These are phyloP conservation scores for Diaprepes abbreviatus DNA, from an alignment of 2,888 invertebrate species.

Conservation along the genomic window DNA sequence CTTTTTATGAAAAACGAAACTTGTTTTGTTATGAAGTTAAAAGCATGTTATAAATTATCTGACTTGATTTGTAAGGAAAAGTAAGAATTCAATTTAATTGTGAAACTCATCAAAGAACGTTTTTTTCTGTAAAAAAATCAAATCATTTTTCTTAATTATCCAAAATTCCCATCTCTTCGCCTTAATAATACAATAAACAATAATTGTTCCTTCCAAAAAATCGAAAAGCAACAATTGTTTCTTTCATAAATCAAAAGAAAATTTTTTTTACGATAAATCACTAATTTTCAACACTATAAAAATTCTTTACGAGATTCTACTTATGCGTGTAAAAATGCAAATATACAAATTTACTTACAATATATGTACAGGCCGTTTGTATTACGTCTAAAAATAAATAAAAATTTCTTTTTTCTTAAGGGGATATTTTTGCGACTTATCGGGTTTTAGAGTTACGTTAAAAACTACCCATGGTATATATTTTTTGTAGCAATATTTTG, in stretches of 20 bases:
- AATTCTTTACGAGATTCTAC: slow-evolving; percentile 22
- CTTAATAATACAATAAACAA: neutral
- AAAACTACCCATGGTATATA: too few relatives aligned
- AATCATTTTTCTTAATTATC: neutral
- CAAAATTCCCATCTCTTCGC: neutral
- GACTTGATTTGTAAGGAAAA: too few relatives aligned
- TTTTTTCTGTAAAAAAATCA: too few relatives aligned
- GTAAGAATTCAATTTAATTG: too few relatives aligned
- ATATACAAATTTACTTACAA: slow-evolving; percentile 40
- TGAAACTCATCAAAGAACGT: too few relatives aligned
- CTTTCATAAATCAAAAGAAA: neutral
- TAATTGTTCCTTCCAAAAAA: neutral
- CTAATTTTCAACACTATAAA: slow-evolving; percentile 11
- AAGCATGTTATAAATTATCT: too few relatives aligned
- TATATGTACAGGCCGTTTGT: slow-evolving; percentile 31
- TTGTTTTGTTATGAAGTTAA: neutral
- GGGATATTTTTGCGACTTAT: neutral
- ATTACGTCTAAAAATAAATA: slow-evolving; percentile 20
- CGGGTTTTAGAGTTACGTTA: too few relatives aligned
- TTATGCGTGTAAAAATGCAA: slow-evolving; percentile 28
- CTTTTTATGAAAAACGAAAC: neutral
- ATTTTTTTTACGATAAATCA: neutral
- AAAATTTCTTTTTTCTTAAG: neutral
- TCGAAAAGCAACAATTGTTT: neutral
- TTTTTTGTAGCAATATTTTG: too few relatives aligned